Base-by-base conservation (phyloP, 2,113 vertebrate species). In the Leptocoma aspasia region DNA sequence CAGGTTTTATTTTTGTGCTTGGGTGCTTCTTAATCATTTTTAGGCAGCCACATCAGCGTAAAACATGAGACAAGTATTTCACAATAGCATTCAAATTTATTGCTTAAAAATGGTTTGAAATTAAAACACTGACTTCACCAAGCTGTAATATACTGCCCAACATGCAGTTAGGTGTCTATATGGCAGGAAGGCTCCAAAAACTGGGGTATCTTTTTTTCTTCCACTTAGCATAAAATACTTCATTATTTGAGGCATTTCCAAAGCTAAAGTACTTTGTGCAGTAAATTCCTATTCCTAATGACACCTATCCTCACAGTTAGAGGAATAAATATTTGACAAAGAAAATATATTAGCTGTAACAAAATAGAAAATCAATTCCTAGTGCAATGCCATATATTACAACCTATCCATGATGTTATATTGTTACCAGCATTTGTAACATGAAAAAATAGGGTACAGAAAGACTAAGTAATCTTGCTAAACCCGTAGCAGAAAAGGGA, bases 1-100 rank as follows among this genome's bases (percentile, higher is more conserved):
- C 33, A 86, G 90, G 35, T 78, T 95, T 92, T 80, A 61, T 77
- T 86, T 90, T 66, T 92, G 50, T 90, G 76, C 63, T 83, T 83
- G 76, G 68, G 14, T 52, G 75, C 59, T 73, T 77, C 75, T 90
- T 92, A 72, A 77, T 82, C 0, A 65, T 82, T 95, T 92, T 93
- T 45, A 65, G 59, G 59, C 59, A 57, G 45, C 50, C 31, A 65
- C 54, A 68, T 49, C 23, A 79, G 39, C 0, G 0, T 56, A 64
- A 71, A 92, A 77, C 17, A 30, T 4, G 50, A 81, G 45, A 57
- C 13, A n/a, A 61, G 31, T 9, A 37, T 82, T 88, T 90, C 66
- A 77, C 8, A 87, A 65, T 54, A 61, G 50, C 42, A 70, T 66
- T 50, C 30, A 70, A 90, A 83, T 60, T 57, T 26, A 69, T 57